A percentile compares a stretch with the other conserved stretches of the same genome.
Evolutionary conservation across 1,140 invertebrate species (phyloP).

Genomic region (Ceratina calcarata): DNA sequence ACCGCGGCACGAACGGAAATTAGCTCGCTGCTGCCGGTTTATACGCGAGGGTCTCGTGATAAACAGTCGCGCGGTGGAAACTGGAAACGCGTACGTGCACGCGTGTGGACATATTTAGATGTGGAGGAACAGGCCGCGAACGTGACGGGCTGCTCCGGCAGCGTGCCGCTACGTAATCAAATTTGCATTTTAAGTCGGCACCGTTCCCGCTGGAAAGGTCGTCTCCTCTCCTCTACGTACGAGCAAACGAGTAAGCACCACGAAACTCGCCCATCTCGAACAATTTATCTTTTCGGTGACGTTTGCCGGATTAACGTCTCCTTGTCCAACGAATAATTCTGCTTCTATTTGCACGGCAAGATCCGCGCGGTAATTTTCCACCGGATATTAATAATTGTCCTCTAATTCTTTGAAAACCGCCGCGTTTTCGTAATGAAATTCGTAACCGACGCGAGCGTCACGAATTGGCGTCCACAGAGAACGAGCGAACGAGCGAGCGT

Average conservation of each 20-base stretch:
- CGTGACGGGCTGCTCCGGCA: constrained; percentile 1
- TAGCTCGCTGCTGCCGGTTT: constrained; percentile 5
- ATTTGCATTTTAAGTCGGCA: constrained; percentile 35
- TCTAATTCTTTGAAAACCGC: background rate
- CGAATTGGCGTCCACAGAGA: too few relatives aligned
- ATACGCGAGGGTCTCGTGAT: background rate
- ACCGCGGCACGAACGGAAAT: background rate
- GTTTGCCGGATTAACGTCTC: constrained; percentile 27
- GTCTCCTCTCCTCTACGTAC: background rate
- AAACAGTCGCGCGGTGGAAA: constrained; percentile 12
- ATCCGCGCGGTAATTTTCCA: background rate
- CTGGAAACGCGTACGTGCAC: background rate
- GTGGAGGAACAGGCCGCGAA: background rate
- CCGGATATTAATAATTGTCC: background rate
- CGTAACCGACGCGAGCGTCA: too few relatives aligned
- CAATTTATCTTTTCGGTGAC: constrained; percentile 36
- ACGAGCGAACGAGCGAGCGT: too few relatives aligned
- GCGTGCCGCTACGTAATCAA: constrained; percentile 12
- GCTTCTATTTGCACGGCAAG: background rate
- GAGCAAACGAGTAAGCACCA: constrained; percentile 3
- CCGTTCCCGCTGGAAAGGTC: background rate
- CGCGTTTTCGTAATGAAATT: background rate
- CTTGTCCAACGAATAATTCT: constrained; percentile 16
- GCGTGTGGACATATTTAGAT: constrained; percentile 1
- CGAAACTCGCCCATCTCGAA: constrained; percentile 5